phyloP scores from a whole-genome alignment of 1,140 invertebrate genomes.

The Drosophila gunungcola region DNA sequence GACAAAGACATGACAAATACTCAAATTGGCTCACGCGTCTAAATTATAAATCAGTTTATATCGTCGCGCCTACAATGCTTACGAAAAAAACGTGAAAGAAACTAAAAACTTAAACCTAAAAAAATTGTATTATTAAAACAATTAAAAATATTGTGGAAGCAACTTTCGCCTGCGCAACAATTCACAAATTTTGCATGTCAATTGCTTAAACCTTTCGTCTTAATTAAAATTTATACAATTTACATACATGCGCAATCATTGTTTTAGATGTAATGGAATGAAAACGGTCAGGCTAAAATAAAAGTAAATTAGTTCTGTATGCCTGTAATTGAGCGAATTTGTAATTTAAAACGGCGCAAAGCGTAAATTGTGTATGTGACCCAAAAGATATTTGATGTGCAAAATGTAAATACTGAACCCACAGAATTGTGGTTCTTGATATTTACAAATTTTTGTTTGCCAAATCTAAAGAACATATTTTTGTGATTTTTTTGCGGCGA shows the following conservation, averaged over 20 bases:
- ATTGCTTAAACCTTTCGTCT: slow-evolving; percentile 27
- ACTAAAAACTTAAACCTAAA: not conserved
- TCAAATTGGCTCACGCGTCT: slow-evolving; percentile 57
- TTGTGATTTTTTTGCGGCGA: too few species aligned
- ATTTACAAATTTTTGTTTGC: too few species aligned
- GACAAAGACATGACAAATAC: slow-evolving; percentile 30
- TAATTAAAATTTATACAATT: slow-evolving; percentile 69
- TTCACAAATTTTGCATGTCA: slow-evolving; percentile 36
- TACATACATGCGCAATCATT: slow-evolving; percentile 54
- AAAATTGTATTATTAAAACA: slow-evolving; percentile 9
- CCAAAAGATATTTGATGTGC: too few species aligned
- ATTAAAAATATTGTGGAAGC: slow-evolving; percentile 23
- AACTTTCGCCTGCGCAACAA: slow-evolving; percentile 13
- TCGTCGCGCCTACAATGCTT: not conserved
- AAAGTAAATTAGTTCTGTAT: too few species aligned
- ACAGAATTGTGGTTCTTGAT: too few species aligned
- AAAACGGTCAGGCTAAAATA: slow-evolving; percentile 1
- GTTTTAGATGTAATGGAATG: slow-evolving; percentile 23
- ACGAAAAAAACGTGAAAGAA: slow-evolving; percentile 4
- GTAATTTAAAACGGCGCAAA: slow-evolving; percentile 20
- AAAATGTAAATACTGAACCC: too few species aligned
- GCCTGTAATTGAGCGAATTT: slow-evolving; percentile 37
- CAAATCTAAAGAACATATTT: too few species aligned
- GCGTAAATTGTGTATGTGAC: not conserved
- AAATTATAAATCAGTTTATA: slow-evolving; percentile 50